Evolutionary conservation across 30 jellyfish, hydroid and myxozoan genomes (phyloP), one percentile per base, ranked within the genome.

Genomic region (Pelagia noctiluca): DNA sequence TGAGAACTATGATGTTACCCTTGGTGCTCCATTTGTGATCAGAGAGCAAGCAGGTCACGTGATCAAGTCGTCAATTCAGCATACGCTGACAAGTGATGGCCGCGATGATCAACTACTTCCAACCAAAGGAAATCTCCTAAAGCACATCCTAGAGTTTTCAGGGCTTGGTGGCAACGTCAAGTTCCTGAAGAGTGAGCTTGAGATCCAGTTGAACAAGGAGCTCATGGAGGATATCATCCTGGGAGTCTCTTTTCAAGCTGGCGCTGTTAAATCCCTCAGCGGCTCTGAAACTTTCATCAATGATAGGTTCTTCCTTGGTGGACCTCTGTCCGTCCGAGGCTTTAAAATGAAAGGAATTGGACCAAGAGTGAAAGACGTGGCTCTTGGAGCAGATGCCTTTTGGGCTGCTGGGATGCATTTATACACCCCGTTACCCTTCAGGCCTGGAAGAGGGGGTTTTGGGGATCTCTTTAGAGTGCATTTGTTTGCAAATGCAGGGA

Each of bases 301-400:
- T 88, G 99, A 94, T 42, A 61, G 96, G 26, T 88, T 76, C 82
- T 94, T 94, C 53, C 90, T 94, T 57, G 99, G 97, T 37, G 99
- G 99, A 23, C 99, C 99, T 2, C 23, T 84, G 68, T 94, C 99
- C 47, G 85, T 94, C n/a, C 89, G 99, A 28, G 99, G 99, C 50
- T 94, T 82, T 47, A 63, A 72, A 72, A 77, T 87, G 93, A 88
- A 85, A 47, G 96, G 97, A 0, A 81, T 94, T 53, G 99, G 99
- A 3, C 95, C 94, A 1, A 65, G 95, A 42, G 85, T 34, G 10
- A 62, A 72, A 33, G 91, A 79, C 21, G 96, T 96, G 16, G 49
- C 99, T 1, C 84, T 94, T 13, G 99, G 99, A 36, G 99, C 97
- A 0, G 95, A 94, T 52, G 94, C 93, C 24, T 94, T 71, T 80